Evolutionary conservation across 2,888 invertebrate genomes (phyloP), one percentile per base, ranked within the genome.

Genomic region (Nemapogon koenigi): DNA sequence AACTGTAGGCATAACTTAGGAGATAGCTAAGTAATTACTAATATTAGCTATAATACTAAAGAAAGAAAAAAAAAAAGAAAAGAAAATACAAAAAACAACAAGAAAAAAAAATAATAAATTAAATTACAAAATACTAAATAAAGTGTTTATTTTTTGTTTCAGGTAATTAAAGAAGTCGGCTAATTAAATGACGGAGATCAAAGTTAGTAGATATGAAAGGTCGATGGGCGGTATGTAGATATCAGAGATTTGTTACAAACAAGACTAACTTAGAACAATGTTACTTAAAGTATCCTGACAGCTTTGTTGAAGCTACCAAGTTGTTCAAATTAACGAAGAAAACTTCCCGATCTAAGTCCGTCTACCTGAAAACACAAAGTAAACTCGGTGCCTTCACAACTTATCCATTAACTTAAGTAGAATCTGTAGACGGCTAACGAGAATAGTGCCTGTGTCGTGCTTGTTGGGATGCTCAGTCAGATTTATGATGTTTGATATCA

Each of bases 391-490:
- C 70, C 67, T 72, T 68, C 66, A 62, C 67, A 78, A 78, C 76
- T 78, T 78, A 70, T 71, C 78, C 76, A 78, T 76, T 78, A 78
- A 73, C 63, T 75, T 72, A 68, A 78, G 76, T 78, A 75, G 72
- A 70, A 75, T 75, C 73, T 71, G 75, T 75, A 75, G 76, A 75
- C 69, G 69, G 68, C 68, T 63, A 52, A 35, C 55, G 54, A 59
- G 65, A 65, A 25, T 16, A 66, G 64, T 63, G 59, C 58, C n/a
- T 62, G 46, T 52, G 48, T 49, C 55, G 56, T 54, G 57, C 52
- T 46, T 52, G 65, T 68, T 71, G 59, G 56, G 62, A 60, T 64
- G 60, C 59, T 65, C 61, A 64, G 57, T 55, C 43, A 57, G 63
- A 71, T 68, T 67, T 69, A 69, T 67, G 62, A 64, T 59, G 13